phyloP scores from a whole-genome alignment of 1,140 invertebrate genomes.

The Eumaeus atala region DNA sequence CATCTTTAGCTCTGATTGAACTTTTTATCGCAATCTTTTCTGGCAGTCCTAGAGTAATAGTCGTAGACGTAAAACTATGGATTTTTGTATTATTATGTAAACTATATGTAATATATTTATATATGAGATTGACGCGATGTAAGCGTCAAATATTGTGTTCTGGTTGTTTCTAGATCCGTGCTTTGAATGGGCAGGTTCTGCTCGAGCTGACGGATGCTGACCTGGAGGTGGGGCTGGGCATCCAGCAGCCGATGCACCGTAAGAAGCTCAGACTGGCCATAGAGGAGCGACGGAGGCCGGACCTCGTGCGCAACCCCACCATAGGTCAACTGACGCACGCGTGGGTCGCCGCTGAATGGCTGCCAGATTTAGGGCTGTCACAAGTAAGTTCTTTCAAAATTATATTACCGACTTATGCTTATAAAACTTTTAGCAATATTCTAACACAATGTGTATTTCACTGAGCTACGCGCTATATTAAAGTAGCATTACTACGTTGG shows the following conservation, averaged over 20 bases:
- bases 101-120: constrained; percentile 13
- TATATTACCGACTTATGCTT: too few species aligned
- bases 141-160: constrained; percentile 73
- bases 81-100: too few species aligned
- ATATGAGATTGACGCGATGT: constrained; percentile 53
- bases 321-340: constrained; percentile 90
- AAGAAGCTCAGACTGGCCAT: constrained; percentile 95
- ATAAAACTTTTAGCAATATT: too few species aligned
- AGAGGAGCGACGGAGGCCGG: constrained; percentile 91
- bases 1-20: too few species aligned
- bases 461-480: too few species aligned
- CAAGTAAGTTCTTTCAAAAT: constrained; percentile 73
- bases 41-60: too few species aligned
- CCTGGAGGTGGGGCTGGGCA: constrained; percentile 89
- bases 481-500: too few species aligned
- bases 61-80: too few species aligned
- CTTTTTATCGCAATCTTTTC: too few species aligned
- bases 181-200: constrained; percentile 84
- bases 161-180: constrained; percentile 77
- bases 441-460: too few species aligned
- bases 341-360: constrained; percentile 94
- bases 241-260: constrained; percentile 92
- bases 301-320: constrained; percentile 88
- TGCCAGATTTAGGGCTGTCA: constrained; percentile 90
- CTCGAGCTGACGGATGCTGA: constrained; percentile 92